phyloP scores from a whole-genome alignment of 1,140 invertebrate genomes.

The Magallana ariakensis region DNA sequence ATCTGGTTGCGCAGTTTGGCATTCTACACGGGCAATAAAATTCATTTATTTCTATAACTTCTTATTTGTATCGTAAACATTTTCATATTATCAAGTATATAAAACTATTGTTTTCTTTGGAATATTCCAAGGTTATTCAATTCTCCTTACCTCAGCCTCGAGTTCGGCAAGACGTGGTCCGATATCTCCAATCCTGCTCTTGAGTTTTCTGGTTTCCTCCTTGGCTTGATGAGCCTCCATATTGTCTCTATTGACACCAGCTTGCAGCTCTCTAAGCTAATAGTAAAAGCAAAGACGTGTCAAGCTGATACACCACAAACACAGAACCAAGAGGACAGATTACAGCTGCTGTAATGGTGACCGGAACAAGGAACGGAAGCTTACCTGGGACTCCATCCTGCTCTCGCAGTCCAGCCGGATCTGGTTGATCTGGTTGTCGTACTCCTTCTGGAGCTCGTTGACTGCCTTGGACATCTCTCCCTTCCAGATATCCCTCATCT shows the following conservation, averaged over 20 bases:
- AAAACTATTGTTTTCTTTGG: too few species aligned
- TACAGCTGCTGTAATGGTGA: too few species aligned
- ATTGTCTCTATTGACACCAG: conserved; percentile 74
- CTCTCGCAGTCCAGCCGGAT: conserved; percentile 45
- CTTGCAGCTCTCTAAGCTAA: conserved; percentile 77
- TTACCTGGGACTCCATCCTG: conserved; percentile 55
- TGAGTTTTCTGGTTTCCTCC: conserved; percentile 77
- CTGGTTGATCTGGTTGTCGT: conserved; percentile 47
- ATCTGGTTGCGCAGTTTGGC: conserved; percentile 42
- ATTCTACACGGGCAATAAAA: conserved; percentile 48
- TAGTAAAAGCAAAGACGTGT: not conserved
- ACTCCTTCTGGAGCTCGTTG: conserved; percentile 53
- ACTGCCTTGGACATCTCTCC: conserved; percentile 54
- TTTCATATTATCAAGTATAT: too few species aligned
- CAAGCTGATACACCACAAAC: not conserved
- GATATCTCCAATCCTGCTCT: conserved; percentile 73
- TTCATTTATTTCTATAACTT: too few species aligned
- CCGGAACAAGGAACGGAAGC: not conserved
- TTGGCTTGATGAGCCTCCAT: conserved; percentile 75
- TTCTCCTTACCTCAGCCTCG: conserved; percentile 71
- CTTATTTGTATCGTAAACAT: too few species aligned
- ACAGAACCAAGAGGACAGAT: not conserved
- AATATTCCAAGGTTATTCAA: not conserved
- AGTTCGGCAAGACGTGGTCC: conserved; percentile 74
- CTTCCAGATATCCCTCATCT: conserved; percentile 66